Percentiles rank a stretch among this genome's conserved stretches.
Evolutionary conservation across 2,888 invertebrate genomes (phyloP).

Genomic region (Schrankia costaestrigalis): DNA sequence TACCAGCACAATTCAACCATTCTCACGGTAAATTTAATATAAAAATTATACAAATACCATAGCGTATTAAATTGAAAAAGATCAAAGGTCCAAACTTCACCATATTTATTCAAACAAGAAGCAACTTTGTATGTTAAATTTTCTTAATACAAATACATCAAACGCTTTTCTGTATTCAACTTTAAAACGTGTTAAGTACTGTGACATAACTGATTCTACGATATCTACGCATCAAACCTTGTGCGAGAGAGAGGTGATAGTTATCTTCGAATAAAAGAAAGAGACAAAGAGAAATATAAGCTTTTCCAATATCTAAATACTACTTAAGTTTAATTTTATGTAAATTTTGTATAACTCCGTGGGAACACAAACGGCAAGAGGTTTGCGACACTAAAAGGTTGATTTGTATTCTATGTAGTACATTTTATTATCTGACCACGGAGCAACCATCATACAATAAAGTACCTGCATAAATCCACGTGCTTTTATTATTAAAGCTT

Average conservation of each 20-base stretch:
- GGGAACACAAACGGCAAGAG: constrained; percentile 43
- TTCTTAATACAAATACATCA: constrained; percentile 21
- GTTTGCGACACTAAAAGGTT: constrained; percentile 37
- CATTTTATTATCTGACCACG: constrained; percentile 21
- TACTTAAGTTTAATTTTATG: constrained; percentile 35
- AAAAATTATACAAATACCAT: constrained; percentile 18
- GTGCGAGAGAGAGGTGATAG: constrained; percentile 1
- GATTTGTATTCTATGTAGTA: constrained; percentile 38
- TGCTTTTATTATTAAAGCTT: constrained; percentile 24
- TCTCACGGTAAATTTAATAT: constrained; percentile 9
- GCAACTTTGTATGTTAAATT: constrained; percentile 27
- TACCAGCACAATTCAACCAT: constrained; percentile 3
- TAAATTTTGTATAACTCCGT: constrained; percentile 43
- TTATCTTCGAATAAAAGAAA: neutral
- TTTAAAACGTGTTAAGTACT: no score
- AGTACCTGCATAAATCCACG: constrained; percentile 23
- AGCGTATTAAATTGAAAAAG: constrained; percentile 24
- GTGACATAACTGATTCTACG: no score
- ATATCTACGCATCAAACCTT: no score
- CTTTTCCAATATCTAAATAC: constrained; percentile 11
- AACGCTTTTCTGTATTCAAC: constrained; percentile 31
- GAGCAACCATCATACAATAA: constrained; percentile 12
- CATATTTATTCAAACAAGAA: constrained; percentile 26
- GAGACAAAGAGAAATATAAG: neutral
- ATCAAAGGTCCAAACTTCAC: constrained; percentile 19